phyloP scores from a whole-genome alignment of 2,113 vertebrate species.

The Haemorhous mexicanus region DNA sequence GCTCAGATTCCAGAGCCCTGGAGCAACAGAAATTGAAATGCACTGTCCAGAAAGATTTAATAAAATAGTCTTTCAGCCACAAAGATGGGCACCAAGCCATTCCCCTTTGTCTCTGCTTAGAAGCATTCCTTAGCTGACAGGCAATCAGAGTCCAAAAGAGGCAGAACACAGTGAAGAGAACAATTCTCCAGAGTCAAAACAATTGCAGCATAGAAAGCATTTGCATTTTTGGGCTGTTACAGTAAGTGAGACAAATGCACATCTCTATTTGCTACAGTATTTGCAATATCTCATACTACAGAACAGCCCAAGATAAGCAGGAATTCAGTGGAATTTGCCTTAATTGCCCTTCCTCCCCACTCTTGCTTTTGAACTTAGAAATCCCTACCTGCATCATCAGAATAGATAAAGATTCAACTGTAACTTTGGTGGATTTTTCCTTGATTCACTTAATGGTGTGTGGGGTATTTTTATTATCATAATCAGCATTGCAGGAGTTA shows the following conservation, averaged over 20 bases:
- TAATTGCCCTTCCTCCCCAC: not conserved
- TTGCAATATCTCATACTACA: not conserved
- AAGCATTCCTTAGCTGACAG: not conserved
- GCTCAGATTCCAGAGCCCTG: conserved; percentile 1
- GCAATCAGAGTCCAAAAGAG: not conserved
- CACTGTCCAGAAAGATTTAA: not conserved
- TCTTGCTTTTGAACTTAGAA: not conserved
- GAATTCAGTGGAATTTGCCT: not conserved
- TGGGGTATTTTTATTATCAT: not conserved
- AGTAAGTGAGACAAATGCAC: not conserved
- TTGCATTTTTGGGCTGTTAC: not conserved
- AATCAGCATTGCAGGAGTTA: not conserved
- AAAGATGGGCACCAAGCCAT: not conserved
- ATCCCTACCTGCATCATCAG: not conserved
- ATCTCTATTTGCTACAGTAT: not conserved
- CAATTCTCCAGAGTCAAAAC: not conserved
- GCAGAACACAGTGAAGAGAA: not conserved
- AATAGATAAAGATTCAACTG: not conserved
- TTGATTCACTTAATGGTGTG: not conserved
- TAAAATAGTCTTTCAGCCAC: not conserved
- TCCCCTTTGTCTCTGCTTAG: not conserved
- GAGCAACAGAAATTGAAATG: not conserved
- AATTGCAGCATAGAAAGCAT: not conserved
- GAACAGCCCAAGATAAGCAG: not conserved
- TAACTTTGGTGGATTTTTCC: not conserved